Base-by-base conservation (phyloP, 2,113 vertebrate genomes). In the Pholis gunnellus region DNA sequence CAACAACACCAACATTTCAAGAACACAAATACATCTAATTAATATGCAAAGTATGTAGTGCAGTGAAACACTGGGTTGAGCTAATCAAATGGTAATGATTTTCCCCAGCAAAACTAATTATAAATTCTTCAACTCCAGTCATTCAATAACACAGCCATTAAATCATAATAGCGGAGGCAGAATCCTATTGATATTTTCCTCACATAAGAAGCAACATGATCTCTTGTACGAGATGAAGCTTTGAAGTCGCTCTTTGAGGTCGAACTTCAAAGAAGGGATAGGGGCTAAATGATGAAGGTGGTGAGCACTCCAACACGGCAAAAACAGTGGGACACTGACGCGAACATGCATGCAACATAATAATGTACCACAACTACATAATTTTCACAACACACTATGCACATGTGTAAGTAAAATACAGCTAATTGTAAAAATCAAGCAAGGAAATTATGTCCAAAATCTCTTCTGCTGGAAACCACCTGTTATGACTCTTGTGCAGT, bases 181-280 rank as follows among this genome's bases (percentile, higher is more conserved):
- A 75, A 54, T 44, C 74, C 61, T 88, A 91, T 94, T 93, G 90
- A 88, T 92, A 94, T 93, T 93, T 93, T 78, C 78, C 91, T 92
- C 93, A 92, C 92, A 95, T 54, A 72, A 83, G 77, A 82, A 88
- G 84, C 77, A 83, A 86, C 87, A 88, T 84, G 87, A 76, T 82
- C 79, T 80, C 71, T 31, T 75, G 80, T 78, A 70, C 64, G 75
- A 85, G 79, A 81, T 52, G 79, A 82, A 67, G 75, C 93, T 94
- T 94, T 95, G 92, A 95, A 94, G 93, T 87, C 25, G 54, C 46
- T 86, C 89, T 94, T 93, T 93, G 90, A 94, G 92, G 90, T 79
- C 73, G 38, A 70, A 87, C 90, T 91, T 94, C 91, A 94, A 94
- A 93, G 87, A 68, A 54, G 40, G 36, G 25, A 56, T 60, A 9